Percentiles rank a stretch among this genome's conserved stretches.
phyloP scores from a whole-genome alignment of 1,140 invertebrate genomes.

The Penaeus indicus region DNA sequence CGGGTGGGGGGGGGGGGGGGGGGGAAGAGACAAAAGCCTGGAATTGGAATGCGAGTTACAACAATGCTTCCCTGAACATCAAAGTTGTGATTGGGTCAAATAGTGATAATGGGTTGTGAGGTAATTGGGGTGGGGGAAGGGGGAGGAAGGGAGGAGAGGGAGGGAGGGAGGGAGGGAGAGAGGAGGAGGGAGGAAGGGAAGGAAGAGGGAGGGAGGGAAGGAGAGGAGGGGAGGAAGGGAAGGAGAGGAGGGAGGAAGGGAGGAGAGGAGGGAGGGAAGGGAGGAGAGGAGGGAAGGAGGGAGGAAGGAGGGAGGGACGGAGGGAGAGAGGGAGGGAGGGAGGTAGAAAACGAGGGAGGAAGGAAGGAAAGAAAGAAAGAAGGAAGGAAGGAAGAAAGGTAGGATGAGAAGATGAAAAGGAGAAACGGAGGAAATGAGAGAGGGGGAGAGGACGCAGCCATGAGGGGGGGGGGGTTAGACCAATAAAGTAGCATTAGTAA shows the following conservation, averaged over 20 bases:
- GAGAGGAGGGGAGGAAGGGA: no score
- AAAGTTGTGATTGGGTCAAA: no score
- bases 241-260: conserved; percentile 3
- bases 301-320: background rate
- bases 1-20: background rate
- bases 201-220: no score
- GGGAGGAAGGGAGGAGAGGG: no score
- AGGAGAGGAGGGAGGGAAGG: background rate
- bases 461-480: background rate
- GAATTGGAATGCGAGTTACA: background rate
- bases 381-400: background rate
- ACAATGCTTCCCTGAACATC: no score
- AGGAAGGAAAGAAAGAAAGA: background rate
- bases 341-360: background rate
- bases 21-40: background rate
- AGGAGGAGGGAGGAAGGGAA: no score
- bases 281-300: background rate
- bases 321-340: background rate
- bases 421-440: background rate
- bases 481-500: background rate
- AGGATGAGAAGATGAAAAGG: background rate
- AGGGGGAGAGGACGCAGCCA: background rate
- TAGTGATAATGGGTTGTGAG: no score
- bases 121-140: no score
- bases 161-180: no score